phyloP scores from a whole-genome alignment of 1,140 invertebrate species.

The Solen grandis region DNA sequence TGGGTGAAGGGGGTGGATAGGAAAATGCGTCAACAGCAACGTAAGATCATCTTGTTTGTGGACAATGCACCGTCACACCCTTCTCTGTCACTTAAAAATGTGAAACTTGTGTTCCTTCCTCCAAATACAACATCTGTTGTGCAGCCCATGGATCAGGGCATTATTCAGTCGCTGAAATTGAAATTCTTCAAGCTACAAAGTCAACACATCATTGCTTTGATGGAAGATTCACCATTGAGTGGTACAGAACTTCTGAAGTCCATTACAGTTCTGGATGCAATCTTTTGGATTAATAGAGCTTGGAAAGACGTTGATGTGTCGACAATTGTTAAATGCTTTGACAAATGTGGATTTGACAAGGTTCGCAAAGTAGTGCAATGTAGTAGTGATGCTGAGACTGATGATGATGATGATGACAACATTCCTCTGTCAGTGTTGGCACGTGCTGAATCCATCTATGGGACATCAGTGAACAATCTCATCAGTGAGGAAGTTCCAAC shows the following conservation, averaged over 20 bases:
- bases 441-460: too few species aligned
- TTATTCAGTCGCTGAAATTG: not conserved
- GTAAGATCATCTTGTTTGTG: conserved; percentile 3
- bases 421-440: too few species aligned
- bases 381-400: too few species aligned
- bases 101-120: not conserved
- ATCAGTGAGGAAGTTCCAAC: not conserved
- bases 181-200: too few species aligned
- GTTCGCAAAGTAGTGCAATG: too few species aligned
- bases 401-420: not conserved
- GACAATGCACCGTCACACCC: too few species aligned
- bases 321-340: not conserved
- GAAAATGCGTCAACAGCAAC: not conserved
- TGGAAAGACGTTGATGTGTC: not conserved
- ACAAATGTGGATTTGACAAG: not conserved
- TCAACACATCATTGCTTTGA: too few species aligned
- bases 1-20: conserved; percentile 1
- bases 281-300: too few species aligned
- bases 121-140: too few species aligned
- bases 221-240: too few species aligned
- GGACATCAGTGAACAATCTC: too few species aligned
- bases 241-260: not conserved
- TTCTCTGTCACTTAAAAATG: not conserved
- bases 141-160: not conserved
- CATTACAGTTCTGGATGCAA: not conserved